These are phyloP conservation scores for Cossypha niveicapilla DNA, from an alignment of 2,797 vertebrate genomes.

Conservation along the genomic window DNA sequence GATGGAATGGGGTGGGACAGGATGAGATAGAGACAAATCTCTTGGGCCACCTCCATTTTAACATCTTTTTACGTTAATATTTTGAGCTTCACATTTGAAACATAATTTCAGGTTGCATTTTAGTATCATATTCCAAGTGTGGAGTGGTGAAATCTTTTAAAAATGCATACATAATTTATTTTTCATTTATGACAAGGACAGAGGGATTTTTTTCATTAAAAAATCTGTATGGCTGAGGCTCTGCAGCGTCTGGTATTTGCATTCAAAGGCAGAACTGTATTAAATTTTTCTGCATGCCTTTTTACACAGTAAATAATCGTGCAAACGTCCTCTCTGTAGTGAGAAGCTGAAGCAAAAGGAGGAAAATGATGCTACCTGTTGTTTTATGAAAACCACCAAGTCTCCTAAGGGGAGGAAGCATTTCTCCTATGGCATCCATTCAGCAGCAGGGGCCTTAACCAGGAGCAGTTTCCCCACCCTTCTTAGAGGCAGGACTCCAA, in stretches of 20 bases:
- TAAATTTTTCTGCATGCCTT: not conserved
- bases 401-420: not conserved
- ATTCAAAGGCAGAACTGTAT: not conserved
- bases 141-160: not conserved
- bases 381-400: not conserved
- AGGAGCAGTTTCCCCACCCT: not conserved
- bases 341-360: not conserved
- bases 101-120: not conserved
- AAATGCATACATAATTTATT: not conserved
- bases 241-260: not conserved
- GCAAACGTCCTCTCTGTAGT: not conserved
- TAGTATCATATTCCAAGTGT: not conserved
- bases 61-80: not conserved
- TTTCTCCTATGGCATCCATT: not conserved
- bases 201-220: not conserved
- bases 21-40: not conserved
- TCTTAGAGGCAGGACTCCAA: not conserved
- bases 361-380: not conserved
- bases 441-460: not conserved
- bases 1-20: not conserved
- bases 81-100: not conserved
- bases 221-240: not conserved
- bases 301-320: not conserved
- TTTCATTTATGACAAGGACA: not conserved
- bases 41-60: not conserved